These are phyloP conservation scores for Cryptotis parvus DNA, from an alignment of 2,113 vertebrate genomes.

Conservation along the genomic window DNA sequence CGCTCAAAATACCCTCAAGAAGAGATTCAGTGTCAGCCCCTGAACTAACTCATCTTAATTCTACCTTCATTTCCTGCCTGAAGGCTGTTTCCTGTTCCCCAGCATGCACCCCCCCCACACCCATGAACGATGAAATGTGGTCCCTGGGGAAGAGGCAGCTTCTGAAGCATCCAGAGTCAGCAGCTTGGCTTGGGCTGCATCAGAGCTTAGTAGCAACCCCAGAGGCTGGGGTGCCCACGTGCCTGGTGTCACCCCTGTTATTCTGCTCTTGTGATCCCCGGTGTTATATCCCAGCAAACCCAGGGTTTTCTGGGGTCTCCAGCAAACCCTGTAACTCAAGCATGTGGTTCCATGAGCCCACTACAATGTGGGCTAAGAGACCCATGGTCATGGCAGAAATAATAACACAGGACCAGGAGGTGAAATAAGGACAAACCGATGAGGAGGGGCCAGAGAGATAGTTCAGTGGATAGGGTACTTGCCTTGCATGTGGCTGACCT, in stretches of 20 bases:
- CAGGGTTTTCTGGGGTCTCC: too few species aligned
- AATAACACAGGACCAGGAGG: too few species aligned
- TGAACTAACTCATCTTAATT: neutral
- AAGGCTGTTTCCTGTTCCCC: neutral
- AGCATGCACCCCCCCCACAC: neutral
- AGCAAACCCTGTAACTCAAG: too few species aligned
- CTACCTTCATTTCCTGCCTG: constrained; percentile 13
- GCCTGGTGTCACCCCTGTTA: too few species aligned
- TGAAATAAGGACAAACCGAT: neutral
- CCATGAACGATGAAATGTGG: neutral
- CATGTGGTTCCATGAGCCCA: too few species aligned
- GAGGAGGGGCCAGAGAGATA: neutral
- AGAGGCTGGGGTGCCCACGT: too few species aligned
- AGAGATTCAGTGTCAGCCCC: neutral
- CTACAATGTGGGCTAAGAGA: too few species aligned
- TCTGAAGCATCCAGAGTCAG: neutral
- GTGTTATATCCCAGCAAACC: neutral
- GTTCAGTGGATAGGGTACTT: too few species aligned
- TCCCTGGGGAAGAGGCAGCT: neutral
- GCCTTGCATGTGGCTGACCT: too few species aligned
- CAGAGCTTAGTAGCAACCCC: too few species aligned
- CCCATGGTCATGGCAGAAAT: too few species aligned
- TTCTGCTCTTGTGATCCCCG: neutral
- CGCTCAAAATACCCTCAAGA: too few species aligned
- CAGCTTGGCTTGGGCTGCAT: constrained; percentile 21